Conservation (phyloP, 2,888 invertebrate species). For the Entomobrya multifasciata region DNA sequence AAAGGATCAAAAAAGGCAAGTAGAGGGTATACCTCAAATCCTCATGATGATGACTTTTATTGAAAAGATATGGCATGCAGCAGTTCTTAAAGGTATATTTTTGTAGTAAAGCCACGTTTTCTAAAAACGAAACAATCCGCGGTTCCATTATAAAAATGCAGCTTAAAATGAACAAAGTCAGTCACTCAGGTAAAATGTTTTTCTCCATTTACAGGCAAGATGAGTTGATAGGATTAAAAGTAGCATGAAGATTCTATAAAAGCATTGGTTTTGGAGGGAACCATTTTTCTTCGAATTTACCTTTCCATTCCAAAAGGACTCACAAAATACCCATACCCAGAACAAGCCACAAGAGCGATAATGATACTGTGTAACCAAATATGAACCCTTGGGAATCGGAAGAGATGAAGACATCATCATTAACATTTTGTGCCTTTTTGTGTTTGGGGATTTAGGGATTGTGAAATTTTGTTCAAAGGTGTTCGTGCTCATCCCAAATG, state of each 20-base stretch:
- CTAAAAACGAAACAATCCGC: not conserved
- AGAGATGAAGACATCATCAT: slow-evolving; percentile 70
- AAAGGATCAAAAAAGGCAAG: slow-evolving; percentile 10
- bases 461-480: slow-evolving; percentile 67
- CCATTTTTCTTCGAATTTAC: not conserved
- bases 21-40: too few relatives aligned
- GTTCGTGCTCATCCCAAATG: slow-evolving; percentile 53
- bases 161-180: slow-evolving; percentile 46
- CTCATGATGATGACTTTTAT: not conserved
- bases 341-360: not conserved
- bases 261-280: not conserved
- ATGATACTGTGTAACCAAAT: slow-evolving; percentile 18
- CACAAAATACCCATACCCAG: not conserved
- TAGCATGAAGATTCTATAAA: too few relatives aligned
- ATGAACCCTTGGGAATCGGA: not conserved
- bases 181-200: slow-evolving; percentile 35
- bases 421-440: slow-evolving; percentile 69
- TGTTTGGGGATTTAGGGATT: slow-evolving; percentile 62
- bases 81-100: too few relatives aligned
- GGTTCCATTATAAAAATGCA: slow-evolving; percentile 39
- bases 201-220: slow-evolving; percentile 48
- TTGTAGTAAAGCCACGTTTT: not conserved
- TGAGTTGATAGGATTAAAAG: slow-evolving; percentile 66
- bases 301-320: not conserved
- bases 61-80: too few relatives aligned